A percentile compares a stretch with the other conserved stretches of the same genome.
Conservation (phyloP, 1,140 invertebrate species). For the Papilio polyxenes region DNA sequence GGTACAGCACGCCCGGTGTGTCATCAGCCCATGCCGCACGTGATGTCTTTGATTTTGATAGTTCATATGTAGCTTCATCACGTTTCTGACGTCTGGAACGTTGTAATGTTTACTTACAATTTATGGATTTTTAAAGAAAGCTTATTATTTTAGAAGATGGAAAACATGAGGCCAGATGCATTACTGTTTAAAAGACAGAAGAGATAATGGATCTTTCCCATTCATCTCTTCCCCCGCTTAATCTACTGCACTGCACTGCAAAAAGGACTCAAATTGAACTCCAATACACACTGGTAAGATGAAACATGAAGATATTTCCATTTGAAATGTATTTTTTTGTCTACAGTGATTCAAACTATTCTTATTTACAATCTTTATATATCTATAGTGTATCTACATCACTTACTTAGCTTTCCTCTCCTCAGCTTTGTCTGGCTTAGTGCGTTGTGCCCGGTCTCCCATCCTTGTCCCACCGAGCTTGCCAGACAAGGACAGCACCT, state of each 20-base stretch:
- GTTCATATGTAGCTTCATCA: conserved; percentile 95
- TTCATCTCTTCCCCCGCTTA: too few relatives aligned
- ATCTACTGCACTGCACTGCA: too few relatives aligned
- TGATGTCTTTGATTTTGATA: conserved; percentile 93
- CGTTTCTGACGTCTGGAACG: conserved; percentile 87
- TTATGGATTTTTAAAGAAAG: background rate
- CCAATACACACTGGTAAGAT: too few relatives aligned
- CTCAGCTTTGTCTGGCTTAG: conserved; percentile 93
- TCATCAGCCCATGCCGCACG: conserved; percentile 95
- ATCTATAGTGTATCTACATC: background rate
- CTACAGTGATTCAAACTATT: too few relatives aligned
- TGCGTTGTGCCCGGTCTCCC: conserved; percentile 96
- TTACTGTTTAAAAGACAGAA: too few relatives aligned
- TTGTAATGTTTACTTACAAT: conserved; percentile 39
- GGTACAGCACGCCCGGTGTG: conserved; percentile 96
- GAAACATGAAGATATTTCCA: too few relatives aligned
- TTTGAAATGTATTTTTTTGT: too few relatives aligned
- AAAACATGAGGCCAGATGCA: too few relatives aligned
- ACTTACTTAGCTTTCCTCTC: conserved; percentile 95
- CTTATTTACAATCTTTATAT: background rate
- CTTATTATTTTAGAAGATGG: background rate
- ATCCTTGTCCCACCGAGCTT: conserved; percentile 96
- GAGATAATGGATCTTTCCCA: too few relatives aligned
- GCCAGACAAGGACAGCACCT: conserved; percentile 97
- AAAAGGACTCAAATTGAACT: too few relatives aligned